Conservation (phyloP, 2,888 invertebrate species). For the Cabera pusaria region DNA sequence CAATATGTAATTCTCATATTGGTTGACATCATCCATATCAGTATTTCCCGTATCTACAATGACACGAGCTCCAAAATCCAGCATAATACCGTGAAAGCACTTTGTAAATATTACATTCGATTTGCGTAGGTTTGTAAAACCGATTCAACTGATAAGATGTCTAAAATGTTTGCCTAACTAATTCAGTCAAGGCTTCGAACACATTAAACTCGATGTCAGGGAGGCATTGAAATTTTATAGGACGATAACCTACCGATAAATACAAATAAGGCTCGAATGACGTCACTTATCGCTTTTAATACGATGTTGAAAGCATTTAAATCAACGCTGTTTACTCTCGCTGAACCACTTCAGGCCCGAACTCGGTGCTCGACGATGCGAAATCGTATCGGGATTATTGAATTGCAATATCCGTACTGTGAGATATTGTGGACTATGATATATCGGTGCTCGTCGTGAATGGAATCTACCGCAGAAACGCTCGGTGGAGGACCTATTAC, state of each 20-base stretch:
- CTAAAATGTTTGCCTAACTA: constrained; percentile 12
- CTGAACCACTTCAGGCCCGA: constrained; percentile 2
- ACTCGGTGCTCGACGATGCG: constrained; percentile 1
- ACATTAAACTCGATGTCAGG: constrained; percentile 11
- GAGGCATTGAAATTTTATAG: constrained; percentile 17
- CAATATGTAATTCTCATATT: too few species aligned
- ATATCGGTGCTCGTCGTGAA: constrained; percentile 8
- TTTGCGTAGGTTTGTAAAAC: constrained; percentile 6
- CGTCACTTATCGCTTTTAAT: constrained; percentile 11
- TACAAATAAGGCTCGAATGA: constrained; percentile 4
- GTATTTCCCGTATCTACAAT: too few species aligned
- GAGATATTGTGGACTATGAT: constrained; percentile 8
- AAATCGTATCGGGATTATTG: constrained; percentile 12
- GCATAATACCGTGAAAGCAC: too few species aligned
- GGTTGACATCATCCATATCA: too few species aligned
- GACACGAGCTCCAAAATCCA: too few species aligned
- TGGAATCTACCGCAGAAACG: constrained; percentile 17
- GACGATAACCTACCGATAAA: constrained; percentile 7
- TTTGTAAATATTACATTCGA: too few species aligned
- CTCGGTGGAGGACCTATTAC: constrained; percentile 16
- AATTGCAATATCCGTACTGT: constrained; percentile 6
- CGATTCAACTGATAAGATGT: constrained; percentile 5
- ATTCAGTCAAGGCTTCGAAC: constrained; percentile 12
- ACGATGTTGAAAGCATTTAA: constrained; percentile 13
- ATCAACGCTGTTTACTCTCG: constrained; percentile 12